These are phyloP conservation scores for Alouatta palliata DNA, from an alignment of 2,113 vertebrate species.

Conservation along the genomic window DNA sequence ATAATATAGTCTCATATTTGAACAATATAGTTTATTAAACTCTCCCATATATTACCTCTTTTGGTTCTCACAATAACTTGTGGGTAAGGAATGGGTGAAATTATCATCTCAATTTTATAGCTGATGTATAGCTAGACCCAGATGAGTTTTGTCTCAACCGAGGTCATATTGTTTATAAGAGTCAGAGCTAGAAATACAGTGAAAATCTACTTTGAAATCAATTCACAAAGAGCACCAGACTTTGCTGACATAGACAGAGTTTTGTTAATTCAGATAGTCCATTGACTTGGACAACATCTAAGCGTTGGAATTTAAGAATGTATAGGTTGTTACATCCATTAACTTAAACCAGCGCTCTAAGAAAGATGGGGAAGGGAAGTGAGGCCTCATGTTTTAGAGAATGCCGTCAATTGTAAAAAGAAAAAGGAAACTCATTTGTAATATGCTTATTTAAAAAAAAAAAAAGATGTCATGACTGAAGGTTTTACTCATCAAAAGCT, in stretches of 20 bases:
- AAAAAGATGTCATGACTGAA: background rate
- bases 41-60: background rate
- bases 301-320: conserved; percentile 4
- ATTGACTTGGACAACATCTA: background rate
- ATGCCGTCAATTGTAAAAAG: background rate
- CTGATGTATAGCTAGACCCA: background rate
- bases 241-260: background rate
- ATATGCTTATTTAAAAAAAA: background rate
- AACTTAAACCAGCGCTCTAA: background rate
- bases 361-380: background rate
- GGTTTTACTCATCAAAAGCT: background rate
- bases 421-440: background rate
- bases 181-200: background rate
- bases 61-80: background rate
- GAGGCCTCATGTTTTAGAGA: background rate
- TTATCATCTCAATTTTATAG: background rate
- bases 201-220: background rate
- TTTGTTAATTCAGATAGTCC: background rate
- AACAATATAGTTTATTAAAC: background rate
- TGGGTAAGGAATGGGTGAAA: background rate
- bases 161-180: background rate
- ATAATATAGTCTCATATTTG: background rate
- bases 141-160: background rate
- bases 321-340: background rate
- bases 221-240: background rate